Evolutionary conservation across 2,888 invertebrate genomes (phyloP), one percentile per base, ranked within the genome.

Genomic region (Lepidocyrtoides sp.): DNA sequence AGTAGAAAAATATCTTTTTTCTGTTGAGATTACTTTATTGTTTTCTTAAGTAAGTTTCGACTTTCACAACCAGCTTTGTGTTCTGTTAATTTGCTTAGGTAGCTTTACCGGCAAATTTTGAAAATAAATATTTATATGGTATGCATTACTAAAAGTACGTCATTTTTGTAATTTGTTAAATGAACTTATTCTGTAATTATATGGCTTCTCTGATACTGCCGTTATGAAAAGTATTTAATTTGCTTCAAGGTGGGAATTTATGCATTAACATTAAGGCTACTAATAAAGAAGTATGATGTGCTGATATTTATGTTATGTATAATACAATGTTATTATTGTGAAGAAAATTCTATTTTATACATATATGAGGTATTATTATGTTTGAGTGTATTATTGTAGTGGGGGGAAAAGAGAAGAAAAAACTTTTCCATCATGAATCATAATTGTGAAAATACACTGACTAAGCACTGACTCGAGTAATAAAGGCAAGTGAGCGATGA

Each of bases 361-460:
- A 17, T 81, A 4, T 54, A 69, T 75, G 54, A 20, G 44, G 8
- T 1, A 17, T 60, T 60, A 0, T 60, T 10, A 10, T 60, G 8
- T 60, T 5, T 7, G 8, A 23, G 23, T 60, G 60, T 23, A 60
- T 60, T 60, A 60, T 20, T 26, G 23, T 60, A 26, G 26, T 20
- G 20, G 77, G 48, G 51, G 51, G 41, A 51, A 7, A 20, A 41
- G 77, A n/a, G 69, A 23, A 57, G 44, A 60, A 60, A 81, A 89
- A 89, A 89, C 57, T 82, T 89, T 82, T 89, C 72, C 82, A 72
- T 89, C 89, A 89, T 89, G 82, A 82, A 89, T 89, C 89, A 89
- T 89, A 89, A 89, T 89, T 82, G 89, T 72, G 82, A 89, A 89
- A 82, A 89, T 72, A 89, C 89, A 89, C 89, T 89, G 81, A 88